phyloP scores from a whole-genome alignment of 2,888 invertebrate species.

The Agrochola circellaris region DNA sequence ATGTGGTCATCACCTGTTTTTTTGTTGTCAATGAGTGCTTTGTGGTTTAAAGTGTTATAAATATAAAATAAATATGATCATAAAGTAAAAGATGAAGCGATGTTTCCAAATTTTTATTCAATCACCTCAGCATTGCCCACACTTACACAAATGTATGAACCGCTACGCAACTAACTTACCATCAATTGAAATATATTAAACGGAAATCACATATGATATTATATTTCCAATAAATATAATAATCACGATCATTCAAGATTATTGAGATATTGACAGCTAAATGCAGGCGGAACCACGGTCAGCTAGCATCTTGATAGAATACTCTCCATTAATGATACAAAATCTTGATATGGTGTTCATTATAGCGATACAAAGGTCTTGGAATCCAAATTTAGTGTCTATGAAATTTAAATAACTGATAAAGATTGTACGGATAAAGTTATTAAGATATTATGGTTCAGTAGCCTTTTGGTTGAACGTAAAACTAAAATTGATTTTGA shows the following conservation, averaged over 20 bases:
- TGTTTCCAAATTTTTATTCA: not conserved
- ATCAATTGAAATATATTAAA: conserved; percentile 50
- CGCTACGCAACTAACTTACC: conserved; percentile 6
- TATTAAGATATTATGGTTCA: conserved; percentile 59
- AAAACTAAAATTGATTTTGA: not conserved
- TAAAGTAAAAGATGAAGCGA: not conserved
- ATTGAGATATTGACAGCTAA: conserved; percentile 59
- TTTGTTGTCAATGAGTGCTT: not conserved
- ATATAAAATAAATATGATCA: not conserved
- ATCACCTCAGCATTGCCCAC: not conserved
- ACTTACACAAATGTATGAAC: not conserved
- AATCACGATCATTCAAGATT: conserved; percentile 58
- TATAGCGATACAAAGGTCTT: conserved; percentile 55
- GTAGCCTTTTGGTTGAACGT: conserved; percentile 30
- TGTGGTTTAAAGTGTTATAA: not conserved
- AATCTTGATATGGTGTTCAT: conserved; percentile 59
- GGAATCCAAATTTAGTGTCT: conserved; percentile 63
- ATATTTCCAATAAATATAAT: conserved; percentile 57
- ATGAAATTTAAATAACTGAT: conserved; percentile 67
- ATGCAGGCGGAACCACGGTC: conserved; percentile 43
- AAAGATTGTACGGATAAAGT: conserved; percentile 58
- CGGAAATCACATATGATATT: conserved; percentile 61
- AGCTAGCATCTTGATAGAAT: conserved; percentile 47
- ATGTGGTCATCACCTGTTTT: not conserved
- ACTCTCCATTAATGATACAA: conserved; percentile 54